phyloP scores from a whole-genome alignment of 1,140 invertebrate genomes.

The Drosophila tani region DNA sequence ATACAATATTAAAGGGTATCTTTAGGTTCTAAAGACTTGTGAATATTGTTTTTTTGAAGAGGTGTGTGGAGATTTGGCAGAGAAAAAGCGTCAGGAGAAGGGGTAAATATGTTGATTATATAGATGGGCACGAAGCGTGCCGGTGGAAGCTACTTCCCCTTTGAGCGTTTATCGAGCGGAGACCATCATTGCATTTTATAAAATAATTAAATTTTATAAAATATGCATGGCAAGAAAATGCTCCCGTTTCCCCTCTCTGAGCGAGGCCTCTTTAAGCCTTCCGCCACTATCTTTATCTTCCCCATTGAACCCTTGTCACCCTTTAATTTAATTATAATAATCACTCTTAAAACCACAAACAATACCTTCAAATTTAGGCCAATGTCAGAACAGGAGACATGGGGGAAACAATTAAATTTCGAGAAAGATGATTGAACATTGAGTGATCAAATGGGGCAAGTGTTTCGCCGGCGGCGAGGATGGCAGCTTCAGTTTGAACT shows the following conservation, averaged over 20 bases:
- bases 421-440: constrained; percentile 36
- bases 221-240: constrained; percentile 16
- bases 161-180: constrained; percentile 14
- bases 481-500: constrained; percentile 31
- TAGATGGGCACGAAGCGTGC: constrained; percentile 35
- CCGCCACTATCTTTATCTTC: neutral
- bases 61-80: neutral
- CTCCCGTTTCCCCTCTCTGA: neutral
- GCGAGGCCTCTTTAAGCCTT: neutral
- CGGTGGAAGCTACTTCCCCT: constrained; percentile 28
- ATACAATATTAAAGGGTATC: constrained; percentile 1
- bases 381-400: constrained; percentile 27
- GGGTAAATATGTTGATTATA: neutral
- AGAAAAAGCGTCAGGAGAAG: constrained; percentile 5
- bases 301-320: neutral
- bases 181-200: constrained; percentile 8
- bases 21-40: neutral
- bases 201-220: constrained; percentile 11
- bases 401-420: constrained; percentile 10
- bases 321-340: constrained; percentile 2
- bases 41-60: neutral
- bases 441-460: constrained; percentile 42
- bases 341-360: neutral
- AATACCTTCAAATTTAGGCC: constrained; percentile 27
- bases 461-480: constrained; percentile 44